These are phyloP conservation scores for Ceyx melanurus DNA, from an alignment of 2,113 vertebrate genomes.

Conservation along the genomic window DNA sequence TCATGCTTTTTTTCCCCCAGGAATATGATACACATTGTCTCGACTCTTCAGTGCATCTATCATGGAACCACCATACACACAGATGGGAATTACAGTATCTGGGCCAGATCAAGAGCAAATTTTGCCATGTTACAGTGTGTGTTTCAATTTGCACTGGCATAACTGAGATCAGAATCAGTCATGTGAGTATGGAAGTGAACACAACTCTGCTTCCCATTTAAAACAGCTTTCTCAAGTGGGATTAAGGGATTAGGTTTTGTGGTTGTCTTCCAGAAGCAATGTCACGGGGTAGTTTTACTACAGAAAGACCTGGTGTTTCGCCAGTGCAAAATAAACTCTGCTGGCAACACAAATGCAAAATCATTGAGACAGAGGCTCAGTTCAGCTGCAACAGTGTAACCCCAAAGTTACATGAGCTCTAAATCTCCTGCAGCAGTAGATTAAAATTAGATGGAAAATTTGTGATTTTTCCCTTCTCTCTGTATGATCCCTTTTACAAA, in stretches of 20 bases:
- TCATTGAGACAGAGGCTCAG: constrained; percentile 13
- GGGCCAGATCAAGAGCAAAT: constrained; percentile 8
- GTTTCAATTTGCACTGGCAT: constrained; percentile 46
- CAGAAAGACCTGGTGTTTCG: constrained; percentile 1
- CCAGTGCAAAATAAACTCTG: constrained; percentile 45
- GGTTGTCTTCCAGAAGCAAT: constrained; percentile 68
- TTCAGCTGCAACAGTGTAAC: neutral
- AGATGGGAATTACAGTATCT: neutral
- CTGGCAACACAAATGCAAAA: constrained; percentile 26
- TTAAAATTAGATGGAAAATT: neutral
- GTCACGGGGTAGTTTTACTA: constrained; percentile 44
- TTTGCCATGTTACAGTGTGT: neutral
- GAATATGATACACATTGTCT: neutral
- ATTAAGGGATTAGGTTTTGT: constrained; percentile 68
- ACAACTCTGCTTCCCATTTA: constrained; percentile 56
- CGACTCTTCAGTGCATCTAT: neutral
- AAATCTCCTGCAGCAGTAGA: neutral
- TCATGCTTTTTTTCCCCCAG: neutral
- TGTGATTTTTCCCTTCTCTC: neutral
- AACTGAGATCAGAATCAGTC: constrained; percentile 42
- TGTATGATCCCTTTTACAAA: neutral
- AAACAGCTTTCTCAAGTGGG: constrained; percentile 65
- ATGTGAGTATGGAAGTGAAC: constrained; percentile 49
- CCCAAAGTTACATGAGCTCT: neutral
- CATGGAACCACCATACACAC: neutral